Percentiles rank a stretch among this genome's conserved stretches.
Evolutionary conservation across 2,888 invertebrate species (phyloP).

Genomic region (Euplagia quadripunctaria): DNA sequence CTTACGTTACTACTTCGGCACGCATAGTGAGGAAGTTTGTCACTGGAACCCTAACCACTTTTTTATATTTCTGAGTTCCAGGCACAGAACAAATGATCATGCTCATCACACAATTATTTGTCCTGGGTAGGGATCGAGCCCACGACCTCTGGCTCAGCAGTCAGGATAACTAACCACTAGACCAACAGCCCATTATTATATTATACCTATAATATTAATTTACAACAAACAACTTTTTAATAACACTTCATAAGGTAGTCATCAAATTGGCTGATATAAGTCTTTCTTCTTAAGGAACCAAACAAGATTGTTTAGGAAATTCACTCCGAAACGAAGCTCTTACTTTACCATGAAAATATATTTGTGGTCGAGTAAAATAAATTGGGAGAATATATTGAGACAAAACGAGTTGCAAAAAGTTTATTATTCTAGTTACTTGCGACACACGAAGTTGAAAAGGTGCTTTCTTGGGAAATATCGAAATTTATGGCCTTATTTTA

Average conservation of each 20-base stretch:
- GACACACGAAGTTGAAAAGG: slow-evolving; percentile 36
- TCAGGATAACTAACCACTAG: too few relatives aligned
- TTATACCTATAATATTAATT: background rate
- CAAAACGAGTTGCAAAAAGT: slow-evolving; percentile 35
- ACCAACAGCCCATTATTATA: too few relatives aligned
- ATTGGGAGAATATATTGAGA: slow-evolving; percentile 22
- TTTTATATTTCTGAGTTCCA: too few relatives aligned
- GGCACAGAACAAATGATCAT: too few relatives aligned
- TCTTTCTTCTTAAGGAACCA: background rate
- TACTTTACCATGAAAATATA: slow-evolving; percentile 16
- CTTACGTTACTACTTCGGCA: too few relatives aligned
- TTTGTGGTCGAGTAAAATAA: slow-evolving; percentile 23
- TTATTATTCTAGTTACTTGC: slow-evolving; percentile 33
- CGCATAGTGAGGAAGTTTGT: too few relatives aligned
- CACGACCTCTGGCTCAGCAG: too few relatives aligned
- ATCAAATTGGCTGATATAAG: background rate
- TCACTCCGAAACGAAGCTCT: slow-evolving; percentile 1
- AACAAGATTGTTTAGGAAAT: slow-evolving; percentile 7
- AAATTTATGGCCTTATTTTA: slow-evolving; percentile 49
- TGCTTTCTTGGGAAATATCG: slow-evolving; percentile 47
- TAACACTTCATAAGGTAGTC: background rate
- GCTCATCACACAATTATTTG: too few relatives aligned
- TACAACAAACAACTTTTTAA: background rate
- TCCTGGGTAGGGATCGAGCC: too few relatives aligned
- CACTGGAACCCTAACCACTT: too few relatives aligned